phyloP scores from a whole-genome alignment of 2,113 vertebrate genomes.

The Planiliza haematocheilus region DNA sequence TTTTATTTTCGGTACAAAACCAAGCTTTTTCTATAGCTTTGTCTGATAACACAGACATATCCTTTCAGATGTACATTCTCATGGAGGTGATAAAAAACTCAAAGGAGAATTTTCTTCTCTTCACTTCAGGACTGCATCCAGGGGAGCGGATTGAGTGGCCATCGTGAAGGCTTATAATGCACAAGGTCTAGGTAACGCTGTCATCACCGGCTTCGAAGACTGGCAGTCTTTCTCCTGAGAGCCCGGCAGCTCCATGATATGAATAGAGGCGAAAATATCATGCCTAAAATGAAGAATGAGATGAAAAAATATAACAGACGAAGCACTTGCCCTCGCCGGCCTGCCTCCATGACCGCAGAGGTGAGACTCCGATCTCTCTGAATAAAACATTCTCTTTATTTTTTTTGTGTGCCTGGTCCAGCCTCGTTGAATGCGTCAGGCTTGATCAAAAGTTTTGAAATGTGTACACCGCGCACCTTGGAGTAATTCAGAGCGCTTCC shows the following conservation, averaged over 20 bases:
- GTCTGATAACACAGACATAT: background rate
- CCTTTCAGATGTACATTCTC: background rate
- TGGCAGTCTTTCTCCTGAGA: background rate
- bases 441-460: slow-evolving; percentile 31
- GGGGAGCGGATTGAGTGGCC: background rate
- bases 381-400: slow-evolving; percentile 63
- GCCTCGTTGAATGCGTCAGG: slow-evolving; percentile 36
- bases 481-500: slow-evolving; percentile 4
- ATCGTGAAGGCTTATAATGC: background rate
- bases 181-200: slow-evolving; percentile 22
- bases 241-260: background rate
- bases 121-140: background rate
- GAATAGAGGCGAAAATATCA: slow-evolving; percentile 45
- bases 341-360: slow-evolving; percentile 27
- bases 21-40: too few species aligned
- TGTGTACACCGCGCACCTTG: background rate
- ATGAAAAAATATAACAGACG: slow-evolving; percentile 54
- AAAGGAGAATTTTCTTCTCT: slow-evolving; percentile 3
- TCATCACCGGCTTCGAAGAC: slow-evolving; percentile 1
- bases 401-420: slow-evolving; percentile 23
- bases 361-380: slow-evolving; percentile 30
- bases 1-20: too few species aligned
- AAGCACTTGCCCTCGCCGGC: slow-evolving; percentile 35
- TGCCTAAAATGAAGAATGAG: slow-evolving; percentile 19
- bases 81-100: background rate